Percentiles rank a stretch among this genome's conserved stretches.
These are phyloP conservation scores for Kryptopterus vitreolus DNA, from an alignment of 2,797 vertebrate species.

Conservation along the genomic window DNA sequence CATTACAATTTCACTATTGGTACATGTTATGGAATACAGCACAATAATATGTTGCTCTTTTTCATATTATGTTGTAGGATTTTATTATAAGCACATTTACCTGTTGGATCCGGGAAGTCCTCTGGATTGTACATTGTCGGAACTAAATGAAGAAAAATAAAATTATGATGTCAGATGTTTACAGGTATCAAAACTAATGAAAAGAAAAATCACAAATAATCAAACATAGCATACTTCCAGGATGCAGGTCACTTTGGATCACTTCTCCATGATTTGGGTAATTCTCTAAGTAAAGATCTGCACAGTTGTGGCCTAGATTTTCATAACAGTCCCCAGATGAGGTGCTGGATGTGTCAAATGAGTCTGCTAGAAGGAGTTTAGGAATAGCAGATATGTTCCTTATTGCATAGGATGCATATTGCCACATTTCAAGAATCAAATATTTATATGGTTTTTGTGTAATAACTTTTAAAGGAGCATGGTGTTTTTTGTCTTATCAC, in stretches of 20 bases:
- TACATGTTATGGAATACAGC: background rate
- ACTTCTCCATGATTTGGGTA: slow-evolving; percentile 22
- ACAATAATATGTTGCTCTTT: no score
- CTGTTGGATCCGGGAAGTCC: background rate
- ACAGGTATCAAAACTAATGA: no score
- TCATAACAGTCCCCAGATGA: slow-evolving; percentile 71
- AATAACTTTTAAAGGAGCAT: background rate
- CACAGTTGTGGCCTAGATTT: slow-evolving; percentile 45
- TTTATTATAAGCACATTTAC: background rate
- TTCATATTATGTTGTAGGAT: background rate
- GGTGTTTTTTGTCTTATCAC: background rate
- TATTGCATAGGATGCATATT: background rate
- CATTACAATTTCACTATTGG: background rate
- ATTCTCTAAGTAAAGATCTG: background rate
- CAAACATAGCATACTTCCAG: slow-evolving; percentile 34
- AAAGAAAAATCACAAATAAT: background rate
- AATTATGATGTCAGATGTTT: background rate
- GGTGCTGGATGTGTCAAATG: slow-evolving; percentile 69
- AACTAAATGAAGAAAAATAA: background rate
- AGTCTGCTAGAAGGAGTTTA: slow-evolving; percentile 57
- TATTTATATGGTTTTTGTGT: background rate
- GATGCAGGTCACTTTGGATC: background rate
- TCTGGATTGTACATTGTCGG: background rate
- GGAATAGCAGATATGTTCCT: slow-evolving; percentile 9
- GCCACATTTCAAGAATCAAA: background rate